These are phyloP conservation scores for Porites divaricata DNA, from an alignment of 92 coral and sea anemone genomes.

Conservation along the genomic window DNA sequence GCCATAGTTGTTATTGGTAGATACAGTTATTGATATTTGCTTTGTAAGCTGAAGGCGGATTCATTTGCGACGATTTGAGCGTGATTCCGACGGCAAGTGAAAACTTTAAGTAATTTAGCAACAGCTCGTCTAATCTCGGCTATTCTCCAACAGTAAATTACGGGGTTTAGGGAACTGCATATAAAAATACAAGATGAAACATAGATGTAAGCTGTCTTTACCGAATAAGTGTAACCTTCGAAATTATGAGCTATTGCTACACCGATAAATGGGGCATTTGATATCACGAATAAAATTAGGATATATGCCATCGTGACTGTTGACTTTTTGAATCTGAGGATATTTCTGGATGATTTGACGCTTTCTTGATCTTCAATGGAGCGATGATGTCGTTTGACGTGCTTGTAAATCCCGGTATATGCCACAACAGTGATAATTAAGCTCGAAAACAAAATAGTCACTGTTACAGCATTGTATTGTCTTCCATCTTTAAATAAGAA, in stretches of 20 bases:
- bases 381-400: slow-evolving; percentile 36
- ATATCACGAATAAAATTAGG: slow-evolving; percentile 37
- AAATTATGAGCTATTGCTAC: slow-evolving; percentile 12
- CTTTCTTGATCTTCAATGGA: slow-evolving; percentile 37
- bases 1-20: too few species aligned
- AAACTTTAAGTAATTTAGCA: neutral
- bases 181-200: slow-evolving; percentile 38
- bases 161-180: slow-evolving; percentile 56
- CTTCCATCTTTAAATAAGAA: slow-evolving; percentile 15
- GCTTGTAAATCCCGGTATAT: slow-evolving; percentile 44
- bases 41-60: neutral
- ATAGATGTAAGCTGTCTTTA: slow-evolving; percentile 39
- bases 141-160: slow-evolving; percentile 75
- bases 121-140: slow-evolving; percentile 57
- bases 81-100: neutral
- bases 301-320: slow-evolving; percentile 47
- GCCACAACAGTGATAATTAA: slow-evolving; percentile 34
- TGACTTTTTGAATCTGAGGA: slow-evolving; percentile 40
- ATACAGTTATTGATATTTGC: neutral
- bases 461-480: neutral
- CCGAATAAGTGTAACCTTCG: slow-evolving; percentile 17
- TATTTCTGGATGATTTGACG: slow-evolving; percentile 12
- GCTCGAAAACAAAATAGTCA: slow-evolving; percentile 22
- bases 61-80: neutral
- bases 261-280: slow-evolving; percentile 38